Conservation (phyloP, 2,797 vertebrate species). For the Rhynchonycteris naso region DNA sequence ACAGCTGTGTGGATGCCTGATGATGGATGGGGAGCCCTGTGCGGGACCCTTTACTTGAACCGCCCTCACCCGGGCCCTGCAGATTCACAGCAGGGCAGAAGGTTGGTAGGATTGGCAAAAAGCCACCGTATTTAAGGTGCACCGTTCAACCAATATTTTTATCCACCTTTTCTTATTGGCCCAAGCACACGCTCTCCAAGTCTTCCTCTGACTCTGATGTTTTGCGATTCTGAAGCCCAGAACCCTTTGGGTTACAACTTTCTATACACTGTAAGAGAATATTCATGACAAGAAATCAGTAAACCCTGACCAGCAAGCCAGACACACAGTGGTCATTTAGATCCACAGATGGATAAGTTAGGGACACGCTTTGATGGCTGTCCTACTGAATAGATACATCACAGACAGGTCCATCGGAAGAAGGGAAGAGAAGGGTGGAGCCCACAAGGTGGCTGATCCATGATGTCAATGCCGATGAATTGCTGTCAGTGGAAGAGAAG, state of each 20-base stretch:
- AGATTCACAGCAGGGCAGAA: not conserved
- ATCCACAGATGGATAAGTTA: not conserved
- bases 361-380: not conserved
- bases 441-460: not conserved
- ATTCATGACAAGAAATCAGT: not conserved
- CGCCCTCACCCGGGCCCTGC: not conserved
- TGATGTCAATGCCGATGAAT: not conserved
- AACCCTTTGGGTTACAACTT: not conserved
- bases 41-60: not conserved
- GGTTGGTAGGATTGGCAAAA: not conserved
- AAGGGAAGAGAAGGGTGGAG: not conserved
- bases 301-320: not conserved
- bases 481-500: not conserved
- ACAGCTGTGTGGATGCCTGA: too few relatives aligned
- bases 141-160: not conserved
- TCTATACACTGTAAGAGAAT: not conserved
- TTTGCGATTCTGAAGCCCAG: not conserved
- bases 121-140: not conserved
- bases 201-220: not conserved
- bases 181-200: not conserved
- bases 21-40: not conserved
- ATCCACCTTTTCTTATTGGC: not conserved
- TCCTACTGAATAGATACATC: not conserved
- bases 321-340: not conserved
- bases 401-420: not conserved